Conservation (phyloP, 2,888 invertebrate genomes). For the Andricus quercusramuli region DNA sequence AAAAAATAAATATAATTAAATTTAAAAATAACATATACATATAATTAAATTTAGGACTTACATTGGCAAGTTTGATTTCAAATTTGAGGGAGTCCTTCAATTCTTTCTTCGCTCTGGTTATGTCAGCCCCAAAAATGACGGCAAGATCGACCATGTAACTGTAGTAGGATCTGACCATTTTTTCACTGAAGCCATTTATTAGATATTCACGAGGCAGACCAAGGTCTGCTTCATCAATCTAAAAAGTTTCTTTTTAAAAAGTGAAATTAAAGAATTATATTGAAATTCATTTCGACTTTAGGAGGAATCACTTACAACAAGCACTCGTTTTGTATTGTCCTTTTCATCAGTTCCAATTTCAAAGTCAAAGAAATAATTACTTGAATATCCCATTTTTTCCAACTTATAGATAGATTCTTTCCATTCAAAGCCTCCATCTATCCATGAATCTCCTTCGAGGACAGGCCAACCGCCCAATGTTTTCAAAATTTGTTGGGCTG, state of each 20-base stretch:
- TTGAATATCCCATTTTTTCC: constrained; percentile 88
- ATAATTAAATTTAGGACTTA: too few relatives aligned
- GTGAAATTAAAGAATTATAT: not conserved
- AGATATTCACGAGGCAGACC: constrained; percentile 91
- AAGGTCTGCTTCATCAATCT: constrained; percentile 92
- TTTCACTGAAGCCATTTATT: constrained; percentile 88
- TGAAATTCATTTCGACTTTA: not conserved
- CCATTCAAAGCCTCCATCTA: constrained; percentile 86
- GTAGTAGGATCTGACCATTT: constrained; percentile 89
- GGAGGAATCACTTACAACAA: constrained; percentile 84
- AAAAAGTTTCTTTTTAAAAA: constrained; percentile 53
- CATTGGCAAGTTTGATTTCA: constrained; percentile 93
- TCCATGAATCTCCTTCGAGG: constrained; percentile 85
- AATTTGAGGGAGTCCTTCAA: constrained; percentile 89
- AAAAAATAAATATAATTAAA: too few relatives aligned
- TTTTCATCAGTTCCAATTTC: constrained; percentile 92
- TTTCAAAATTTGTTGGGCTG: constrained; percentile 85
- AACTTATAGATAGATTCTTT: constrained; percentile 88
- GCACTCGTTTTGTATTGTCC: constrained; percentile 89
- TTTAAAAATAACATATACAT: too few relatives aligned
- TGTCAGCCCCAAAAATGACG: constrained; percentile 89
- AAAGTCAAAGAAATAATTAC: constrained; percentile 92
- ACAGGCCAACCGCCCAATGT: constrained; percentile 94
- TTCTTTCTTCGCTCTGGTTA: constrained; percentile 83
- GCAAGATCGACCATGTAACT: constrained; percentile 92